Evolutionary conservation across 2,888 invertebrate species (phyloP).

Genomic region (Strigamia maritima): DNA sequence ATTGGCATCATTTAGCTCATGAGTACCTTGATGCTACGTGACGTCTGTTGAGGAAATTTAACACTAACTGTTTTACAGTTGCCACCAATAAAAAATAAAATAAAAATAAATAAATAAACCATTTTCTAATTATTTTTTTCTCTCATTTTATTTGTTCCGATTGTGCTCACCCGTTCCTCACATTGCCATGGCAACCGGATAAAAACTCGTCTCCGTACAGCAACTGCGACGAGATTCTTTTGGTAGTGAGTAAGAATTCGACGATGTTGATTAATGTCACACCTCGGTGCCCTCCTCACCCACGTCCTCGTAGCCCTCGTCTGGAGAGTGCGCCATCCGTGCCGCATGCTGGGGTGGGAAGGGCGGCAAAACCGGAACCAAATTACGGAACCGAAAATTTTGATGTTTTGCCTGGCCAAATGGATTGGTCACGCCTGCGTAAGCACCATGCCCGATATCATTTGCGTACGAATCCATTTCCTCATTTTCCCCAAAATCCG

Average conservation of each 20-base stretch:
- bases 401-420: constrained; percentile 33
- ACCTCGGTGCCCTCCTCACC: constrained; percentile 65
- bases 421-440: constrained; percentile 13
- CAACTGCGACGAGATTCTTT: constrained; percentile 37
- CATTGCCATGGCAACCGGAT: neutral
- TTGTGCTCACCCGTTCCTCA: constrained; percentile 25
- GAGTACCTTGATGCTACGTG: neutral
- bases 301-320: constrained; percentile 83
- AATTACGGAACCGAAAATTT: constrained; percentile 41
- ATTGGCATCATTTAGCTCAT: neutral
- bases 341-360: constrained; percentile 42
- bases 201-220: constrained; percentile 28
- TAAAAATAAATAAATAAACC: neutral
- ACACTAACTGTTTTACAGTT: neutral
- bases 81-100: neutral
- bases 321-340: constrained; percentile 56
- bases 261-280: constrained; percentile 53
- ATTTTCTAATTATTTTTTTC: no score
- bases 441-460: neutral
- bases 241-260: constrained; percentile 31
- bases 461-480: neutral
- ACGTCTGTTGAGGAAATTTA: constrained; percentile 1
- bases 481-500: neutral
- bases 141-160: constrained; percentile 7
- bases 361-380: constrained; percentile 43